Evolutionary conservation across 2,888 invertebrate species (phyloP), one percentile per base, ranked within the genome.

Genomic region (Plemyria rubiginata): DNA sequence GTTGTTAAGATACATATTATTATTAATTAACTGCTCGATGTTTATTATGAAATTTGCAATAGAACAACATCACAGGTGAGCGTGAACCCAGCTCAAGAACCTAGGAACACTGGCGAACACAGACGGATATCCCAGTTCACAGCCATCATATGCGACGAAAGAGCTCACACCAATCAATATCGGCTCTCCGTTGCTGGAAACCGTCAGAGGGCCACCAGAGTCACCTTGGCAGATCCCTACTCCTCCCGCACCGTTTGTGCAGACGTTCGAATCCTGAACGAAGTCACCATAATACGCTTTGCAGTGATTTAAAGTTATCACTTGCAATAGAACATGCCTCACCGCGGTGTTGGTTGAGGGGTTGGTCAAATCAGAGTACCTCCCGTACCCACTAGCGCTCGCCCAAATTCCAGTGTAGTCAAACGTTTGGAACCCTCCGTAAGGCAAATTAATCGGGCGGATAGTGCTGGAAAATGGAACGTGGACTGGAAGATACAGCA

Each of bases 211-310:
- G 6, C 89, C 88, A 0, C 88, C 89, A 0, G 88, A 89, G 65
- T 89, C 89, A 2, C 89, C 89, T 61, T 80, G 83, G 68, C 90
- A 90, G 60, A 88, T 88, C 2, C 89, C 89, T 41, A 86, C 85
- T 12, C 84, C 86, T 12, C 88, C 87, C 7, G 67, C 60, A 4
- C 89, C 89, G 54, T 75, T 82, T 1, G 89, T 90, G 62, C 88
- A 89, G 58, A 90, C 80, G 62, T 88, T 89, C 0, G 86, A 84
- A 54, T 86, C 78, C 67, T 78, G 67, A 46, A 88, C 76, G 2
- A 78, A 48, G 36, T 74, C 28, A 4, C 62, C 64, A 1, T 87
- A 87, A 62, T 78, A 88, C 54, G 73, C 71, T 12, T 60, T 62
- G 29, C 89, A 89, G 48, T 79, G 76, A 2, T 72, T 64, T 51